Base-by-base conservation (phyloP, 2,888 invertebrate genomes). In the Pyrochroa serraticornis region DNA sequence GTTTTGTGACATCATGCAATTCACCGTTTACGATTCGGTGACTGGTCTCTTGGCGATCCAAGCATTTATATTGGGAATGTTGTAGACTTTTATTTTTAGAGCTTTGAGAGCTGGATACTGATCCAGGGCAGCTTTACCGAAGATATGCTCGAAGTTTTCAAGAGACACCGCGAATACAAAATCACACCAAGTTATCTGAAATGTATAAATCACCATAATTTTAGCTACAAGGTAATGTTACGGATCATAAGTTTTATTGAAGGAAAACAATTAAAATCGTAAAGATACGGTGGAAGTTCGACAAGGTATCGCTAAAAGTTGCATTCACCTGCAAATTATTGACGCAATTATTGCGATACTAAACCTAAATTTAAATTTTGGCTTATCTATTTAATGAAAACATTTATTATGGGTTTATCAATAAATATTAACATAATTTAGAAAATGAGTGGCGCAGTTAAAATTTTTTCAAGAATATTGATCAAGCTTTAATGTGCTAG, bases 181-280 rank as follows among this genome's bases (percentile, higher is more conserved):
- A 66, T 86, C 86, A 22, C 85, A 82, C 84, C 85, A 85, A 45
- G 85, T 85, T 38, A 85, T 77, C 84, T 85, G 77, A 36, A 79
- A 75, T 10, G 22, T 22, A 22, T 22, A 22, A 22, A 22, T 22
- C 36, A 10, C 12, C 36, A 9, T 36, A 36, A 10, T 36, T 22
- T 22, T 5, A 5, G 22, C 22, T 22, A 22, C 22, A 22, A 22
- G 22, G 22, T 5, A 22, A 22, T 5, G 22, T 22, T 22, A 22
- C 22, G 22, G 22, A 22, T 22, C 22, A 5, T 5, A 22, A 22
- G 22, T 22, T 22, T 22, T 22, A 2, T 22, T 22, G 22, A 22
- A 22, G 22, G 22, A 22, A 22, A 22, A 5, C 22, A 22, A 22
- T 22, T 22, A 22, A 5, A 22, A 22, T 2, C 22, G 22, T 22